These are phyloP conservation scores for Lamprotornis superbus DNA, from an alignment of 2,113 vertebrate species.

Conservation along the genomic window DNA sequence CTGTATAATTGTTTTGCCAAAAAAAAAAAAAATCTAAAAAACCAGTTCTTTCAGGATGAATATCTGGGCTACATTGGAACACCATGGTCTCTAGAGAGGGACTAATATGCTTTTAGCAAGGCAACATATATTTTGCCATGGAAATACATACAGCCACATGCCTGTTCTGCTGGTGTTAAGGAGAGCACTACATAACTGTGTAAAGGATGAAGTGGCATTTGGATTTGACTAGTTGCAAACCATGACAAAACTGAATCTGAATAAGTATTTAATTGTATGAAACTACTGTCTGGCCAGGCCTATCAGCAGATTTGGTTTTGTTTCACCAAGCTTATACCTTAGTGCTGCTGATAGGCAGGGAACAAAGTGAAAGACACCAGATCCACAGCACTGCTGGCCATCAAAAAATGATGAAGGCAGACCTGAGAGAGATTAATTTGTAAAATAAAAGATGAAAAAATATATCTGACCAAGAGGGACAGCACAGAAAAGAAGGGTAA, in stretches of 20 bases:
- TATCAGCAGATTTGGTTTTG: neutral
- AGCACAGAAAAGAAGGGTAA: neutral
- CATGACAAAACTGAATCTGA: neutral
- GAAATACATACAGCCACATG: neutral
- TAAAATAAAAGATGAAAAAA: neutral
- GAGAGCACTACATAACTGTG: neutral
- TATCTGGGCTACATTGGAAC: neutral
- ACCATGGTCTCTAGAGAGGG: neutral
- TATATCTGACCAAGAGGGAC: neutral
- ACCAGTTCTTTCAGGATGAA: neutral
- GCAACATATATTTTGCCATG: neutral
- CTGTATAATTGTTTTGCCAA: neutral
- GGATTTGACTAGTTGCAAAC: neutral
- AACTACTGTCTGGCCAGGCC: neutral
- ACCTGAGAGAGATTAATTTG: neutral
- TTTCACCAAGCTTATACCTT: neutral
- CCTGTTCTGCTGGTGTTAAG: neutral
- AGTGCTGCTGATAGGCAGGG: neutral
- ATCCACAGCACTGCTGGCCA: neutral
- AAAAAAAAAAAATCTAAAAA: neutral
- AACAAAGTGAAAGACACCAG: neutral
- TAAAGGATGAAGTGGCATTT: neutral
- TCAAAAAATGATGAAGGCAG: neutral
- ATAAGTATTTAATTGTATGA: neutral
- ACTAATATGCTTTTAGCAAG: neutral